Evolutionary conservation across 2,797 vertebrate species (phyloP), one percentile per base, ranked within the genome.

Genomic region (Nannoperca australis): DNA sequence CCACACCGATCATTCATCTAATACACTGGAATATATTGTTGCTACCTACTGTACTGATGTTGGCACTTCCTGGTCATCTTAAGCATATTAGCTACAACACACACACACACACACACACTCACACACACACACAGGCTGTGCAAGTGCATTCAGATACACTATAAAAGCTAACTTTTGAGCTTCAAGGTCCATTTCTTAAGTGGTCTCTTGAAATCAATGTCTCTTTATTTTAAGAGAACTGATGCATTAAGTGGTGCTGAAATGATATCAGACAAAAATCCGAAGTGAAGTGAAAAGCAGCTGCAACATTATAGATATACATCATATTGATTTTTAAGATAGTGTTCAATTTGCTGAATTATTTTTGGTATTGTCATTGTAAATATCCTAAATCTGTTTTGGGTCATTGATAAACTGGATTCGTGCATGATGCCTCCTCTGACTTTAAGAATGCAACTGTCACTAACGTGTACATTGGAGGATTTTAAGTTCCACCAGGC

Each of bases 401-500:
- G 14, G 60, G 14, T 67, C 13, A 50, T 60, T 56, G 14, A 38
- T 61, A 27, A 68, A 49, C 24, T 69, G 51, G n/a, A 20, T 49
- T 42, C 59, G 65, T 27, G 45, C 24, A 59, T 45, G 50, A 36
- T 54, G 32, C 4, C 22, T 38, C 27, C 2, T 65, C 17, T 55
- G 36, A 10, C 13, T 56, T 55, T 7, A 71, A 69, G 50, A 69
- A 70, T 50, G 11, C 30, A 77, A 22, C 11, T 68, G 30, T 60
- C n/a, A 51, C 22, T 70, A 15, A 45, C 7, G 55, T 78, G 47
- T 36, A 47, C 47, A 60, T 17, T 17, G 14, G 27, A 32, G 22
- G 55, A 60, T 65, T 79, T 83, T 38, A 40, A 40, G 22, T 10
- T 74, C 38, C 36, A 72, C 5, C 36, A 60, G 40, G 34, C 34